These are phyloP conservation scores for Paracyprichromis sp. DNA, from an alignment of 2,113 vertebrate species.

Conservation along the genomic window DNA sequence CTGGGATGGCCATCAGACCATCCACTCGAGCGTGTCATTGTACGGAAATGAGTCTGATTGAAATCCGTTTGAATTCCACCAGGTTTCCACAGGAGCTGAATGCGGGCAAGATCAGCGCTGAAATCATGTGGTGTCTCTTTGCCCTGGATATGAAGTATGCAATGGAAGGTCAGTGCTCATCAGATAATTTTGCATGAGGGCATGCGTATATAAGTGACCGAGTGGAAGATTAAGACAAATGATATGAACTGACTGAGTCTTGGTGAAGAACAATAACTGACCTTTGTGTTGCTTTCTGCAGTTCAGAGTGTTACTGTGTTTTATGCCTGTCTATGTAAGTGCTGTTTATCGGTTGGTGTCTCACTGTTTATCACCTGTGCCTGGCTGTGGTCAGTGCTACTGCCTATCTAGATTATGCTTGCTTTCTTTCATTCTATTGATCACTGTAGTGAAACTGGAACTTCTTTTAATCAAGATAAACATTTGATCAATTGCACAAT, in stretches of 20 bases:
- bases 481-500: background rate
- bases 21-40: conserved; percentile 15
- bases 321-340: background rate
- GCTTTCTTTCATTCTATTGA: conserved; percentile 4
- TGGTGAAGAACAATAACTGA: background rate
- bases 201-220: background rate
- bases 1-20: conserved; percentile 9
- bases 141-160: conserved; percentile 95
- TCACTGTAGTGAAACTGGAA: background rate
- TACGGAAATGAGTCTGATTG: conserved; percentile 42
- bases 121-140: conserved; percentile 91
- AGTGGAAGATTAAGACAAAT: background rate
- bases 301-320: background rate
- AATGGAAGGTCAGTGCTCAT: conserved; percentile 83
- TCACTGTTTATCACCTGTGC: background rate
- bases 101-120: conserved; percentile 88
- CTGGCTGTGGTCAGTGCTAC: conserved; percentile 1
- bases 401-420: conserved; percentile 31
- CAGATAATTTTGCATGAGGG: background rate
- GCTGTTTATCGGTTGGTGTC: background rate
- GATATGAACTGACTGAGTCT: background rate
- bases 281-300: background rate
- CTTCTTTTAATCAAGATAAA: conserved; percentile 15
- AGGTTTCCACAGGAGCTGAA: conserved; percentile 96
- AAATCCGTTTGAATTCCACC: conserved; percentile 45